A percentile compares a stretch with the other conserved stretches of the same genome.
phyloP scores from a whole-genome alignment of 1,140 invertebrate genomes.

The Teleogryllus occipitalis region DNA sequence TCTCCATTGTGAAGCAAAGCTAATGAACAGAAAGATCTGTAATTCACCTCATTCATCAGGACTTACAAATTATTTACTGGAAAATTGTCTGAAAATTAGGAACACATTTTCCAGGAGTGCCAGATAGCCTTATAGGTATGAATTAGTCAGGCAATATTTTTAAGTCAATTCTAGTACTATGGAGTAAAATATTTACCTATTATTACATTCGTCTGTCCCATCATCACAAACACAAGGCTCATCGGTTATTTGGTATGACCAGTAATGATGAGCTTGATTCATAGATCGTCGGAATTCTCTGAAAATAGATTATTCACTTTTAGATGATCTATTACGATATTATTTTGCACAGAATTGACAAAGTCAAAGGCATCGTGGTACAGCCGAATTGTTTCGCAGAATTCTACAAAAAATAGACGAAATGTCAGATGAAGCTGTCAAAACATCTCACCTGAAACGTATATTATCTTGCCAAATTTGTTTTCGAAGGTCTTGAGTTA shows the following conservation, averaged over 20 bases:
- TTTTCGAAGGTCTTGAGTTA: slow-evolving; percentile 5
- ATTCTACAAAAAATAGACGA: neutral
- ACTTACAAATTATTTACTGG: too few species aligned
- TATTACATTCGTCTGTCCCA: neutral
- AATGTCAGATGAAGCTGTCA: neutral
- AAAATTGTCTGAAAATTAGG: too few species aligned
- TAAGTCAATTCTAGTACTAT: too few species aligned
- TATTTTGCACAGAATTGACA: neutral
- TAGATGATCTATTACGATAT: neutral
- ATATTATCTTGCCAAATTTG: slow-evolving; percentile 14
- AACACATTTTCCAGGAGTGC: too few species aligned
- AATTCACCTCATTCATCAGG: too few species aligned
- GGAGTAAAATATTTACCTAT: neutral
- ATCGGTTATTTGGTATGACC: slow-evolving; percentile 13
- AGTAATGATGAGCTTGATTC: slow-evolving; percentile 8
- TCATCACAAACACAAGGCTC: slow-evolving; percentile 7
- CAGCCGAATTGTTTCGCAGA: neutral
- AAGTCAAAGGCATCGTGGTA: neutral
- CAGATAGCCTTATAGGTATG: too few species aligned
- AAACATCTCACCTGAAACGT: neutral
- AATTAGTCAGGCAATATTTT: too few species aligned
- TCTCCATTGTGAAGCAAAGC: too few species aligned
- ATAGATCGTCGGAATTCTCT: slow-evolving; percentile 2
- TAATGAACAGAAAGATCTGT: too few species aligned
- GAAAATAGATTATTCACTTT: neutral